Conservation (phyloP, 2,888 invertebrate species). For the Leptopterna dolabrata region DNA sequence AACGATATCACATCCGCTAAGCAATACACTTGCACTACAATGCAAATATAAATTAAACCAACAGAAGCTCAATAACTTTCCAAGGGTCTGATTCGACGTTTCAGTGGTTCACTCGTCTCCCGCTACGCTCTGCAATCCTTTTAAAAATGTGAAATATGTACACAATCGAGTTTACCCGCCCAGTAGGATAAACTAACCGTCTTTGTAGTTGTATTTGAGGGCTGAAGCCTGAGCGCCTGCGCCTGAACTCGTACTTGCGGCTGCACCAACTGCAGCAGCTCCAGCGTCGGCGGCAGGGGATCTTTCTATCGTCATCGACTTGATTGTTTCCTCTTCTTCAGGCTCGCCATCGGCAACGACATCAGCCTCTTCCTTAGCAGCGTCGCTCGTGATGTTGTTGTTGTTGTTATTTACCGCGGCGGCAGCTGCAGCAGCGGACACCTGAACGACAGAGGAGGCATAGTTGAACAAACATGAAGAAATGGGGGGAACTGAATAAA, state of each 20-base stretch:
- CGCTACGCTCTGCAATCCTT: too few species aligned
- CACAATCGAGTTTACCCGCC: too few species aligned
- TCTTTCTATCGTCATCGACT: conserved; percentile 53
- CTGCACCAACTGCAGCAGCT: background rate
- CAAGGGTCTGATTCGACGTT: too few species aligned
- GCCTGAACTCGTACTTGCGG: conserved; percentile 44
- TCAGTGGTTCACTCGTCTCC: too few species aligned
- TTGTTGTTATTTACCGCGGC: conserved; percentile 7
- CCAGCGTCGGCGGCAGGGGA: conserved; percentile 2
- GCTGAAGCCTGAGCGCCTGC: conserved; percentile 27
- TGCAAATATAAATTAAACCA: too few species aligned
- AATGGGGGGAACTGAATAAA: too few species aligned
- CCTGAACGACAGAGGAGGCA: background rate
- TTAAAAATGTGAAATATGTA: too few species aligned
- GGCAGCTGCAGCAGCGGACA: background rate
- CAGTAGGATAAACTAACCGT: too few species aligned
- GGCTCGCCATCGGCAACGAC: background rate
- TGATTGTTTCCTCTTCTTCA: conserved; percentile 33
- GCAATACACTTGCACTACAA: too few species aligned
- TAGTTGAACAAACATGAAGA: too few species aligned
- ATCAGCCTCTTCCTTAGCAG: background rate
- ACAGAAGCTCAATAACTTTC: too few species aligned
- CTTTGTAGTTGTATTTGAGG: conserved; percentile 68
- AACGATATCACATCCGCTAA: too few species aligned
- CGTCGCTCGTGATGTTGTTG: conserved; percentile 27